Percentiles rank a stretch among this genome's conserved stretches.
phyloP scores from a whole-genome alignment of 1,140 invertebrate genomes.

The Achroia grisella region DNA sequence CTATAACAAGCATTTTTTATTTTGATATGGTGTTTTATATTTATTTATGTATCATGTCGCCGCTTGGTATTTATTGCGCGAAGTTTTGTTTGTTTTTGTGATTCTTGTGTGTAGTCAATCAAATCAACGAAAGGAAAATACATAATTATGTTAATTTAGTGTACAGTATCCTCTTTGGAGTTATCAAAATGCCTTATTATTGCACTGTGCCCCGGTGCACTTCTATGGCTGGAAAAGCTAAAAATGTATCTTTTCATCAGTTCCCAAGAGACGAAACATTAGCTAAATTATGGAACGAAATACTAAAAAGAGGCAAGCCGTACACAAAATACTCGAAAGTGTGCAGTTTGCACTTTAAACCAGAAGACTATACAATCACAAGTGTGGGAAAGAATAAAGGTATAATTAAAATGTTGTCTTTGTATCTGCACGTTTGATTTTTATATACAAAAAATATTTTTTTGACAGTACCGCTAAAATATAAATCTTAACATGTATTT shows the following conservation, averaged over 20 bases:
- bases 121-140: constrained; percentile 8
- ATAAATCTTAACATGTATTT: too few species aligned
- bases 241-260: constrained; percentile 68
- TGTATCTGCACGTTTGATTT: too few species aligned
- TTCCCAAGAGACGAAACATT: constrained; percentile 62
- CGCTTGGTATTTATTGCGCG: constrained; percentile 45
- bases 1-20: constrained; percentile 5
- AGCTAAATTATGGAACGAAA: constrained; percentile 59
- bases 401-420: constrained; percentile 12
- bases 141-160: constrained; percentile 32
- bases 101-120: constrained; percentile 12
- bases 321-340: constrained; percentile 72
- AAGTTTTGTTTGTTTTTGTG: constrained; percentile 57
- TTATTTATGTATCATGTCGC: too few species aligned
- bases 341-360: constrained; percentile 63
- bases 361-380: constrained; percentile 63
- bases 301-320: constrained; percentile 63
- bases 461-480: too few species aligned
- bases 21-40: too few species aligned
- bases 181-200: constrained; percentile 63
- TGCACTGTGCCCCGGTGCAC: constrained; percentile 68
- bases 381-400: constrained; percentile 64
- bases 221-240: constrained; percentile 66
- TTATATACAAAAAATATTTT: too few species aligned
- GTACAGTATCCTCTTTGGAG: constrained; percentile 6